Evolutionary conservation across 2,888 invertebrate species (phyloP), one percentile per base, ranked within the genome.

Genomic region (Agrypnus murinus): DNA sequence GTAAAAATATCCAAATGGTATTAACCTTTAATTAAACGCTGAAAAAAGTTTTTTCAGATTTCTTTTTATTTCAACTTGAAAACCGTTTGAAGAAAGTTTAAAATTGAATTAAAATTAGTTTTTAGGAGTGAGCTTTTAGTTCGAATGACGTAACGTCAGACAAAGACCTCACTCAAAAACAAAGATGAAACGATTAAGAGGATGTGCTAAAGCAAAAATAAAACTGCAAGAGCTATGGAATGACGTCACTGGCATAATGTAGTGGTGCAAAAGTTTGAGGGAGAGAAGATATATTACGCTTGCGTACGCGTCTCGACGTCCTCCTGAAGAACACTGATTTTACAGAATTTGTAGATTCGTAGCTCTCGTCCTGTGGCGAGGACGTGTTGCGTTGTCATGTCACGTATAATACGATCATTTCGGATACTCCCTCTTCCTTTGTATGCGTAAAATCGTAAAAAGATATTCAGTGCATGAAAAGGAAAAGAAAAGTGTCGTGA

Each of bases 281-380:
- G 25, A 25, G 25, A 71, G 66, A 63, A 65, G 68, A 57, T 34
- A 64, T 57, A 68, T 63, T 57, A 75, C 75, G 75, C 75, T 72
- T 74, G 75, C 75, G 75, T 75, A 74, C 65, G 75, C 74, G 73
- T 72, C 70, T 40, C 63, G 75, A 68, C 72, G 75, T 50, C 65
- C 48, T 68, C 34, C 62, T 59, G 45, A 68, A 73, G 67, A 70
- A 70, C 72, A 68, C 71, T 67, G 70, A 69, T 67, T 62, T 64
- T 40, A 60, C 65, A 55, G 62, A 67, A 68, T 63, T 66, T 72
- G 71, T 75, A 75, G 75, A 75, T 71, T 65, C 73, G 71, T 71
- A 63, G 57, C 71, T 67, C 57, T 69, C 69, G 69, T 71, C 73
- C 59, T 64, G 55, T 46, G 69, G 60, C 65, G 72, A 67, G 68